These are phyloP conservation scores for Mythimna lalbum DNA, from an alignment of 2,888 invertebrate genomes.

Conservation along the genomic window DNA sequence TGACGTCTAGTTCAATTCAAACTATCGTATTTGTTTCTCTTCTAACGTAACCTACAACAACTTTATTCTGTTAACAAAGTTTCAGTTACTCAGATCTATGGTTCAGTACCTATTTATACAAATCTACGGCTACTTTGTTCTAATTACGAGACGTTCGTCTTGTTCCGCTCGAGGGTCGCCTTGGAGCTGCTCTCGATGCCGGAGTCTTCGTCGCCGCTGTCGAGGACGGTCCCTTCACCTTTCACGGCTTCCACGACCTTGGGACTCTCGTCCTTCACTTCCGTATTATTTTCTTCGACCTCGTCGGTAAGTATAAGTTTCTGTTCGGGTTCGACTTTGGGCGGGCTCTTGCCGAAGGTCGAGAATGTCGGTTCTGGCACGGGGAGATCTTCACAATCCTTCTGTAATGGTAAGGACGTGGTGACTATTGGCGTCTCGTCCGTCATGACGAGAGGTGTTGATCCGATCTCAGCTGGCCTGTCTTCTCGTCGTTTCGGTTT, in stretches of 20 bases:
- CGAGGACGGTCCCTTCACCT: conserved; percentile 91
- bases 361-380: conserved; percentile 90
- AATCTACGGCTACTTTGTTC: conserved; percentile 60
- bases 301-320: conserved; percentile 79
- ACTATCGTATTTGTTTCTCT: conserved; percentile 37
- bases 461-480: conserved; percentile 58
- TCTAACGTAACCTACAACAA: conserved; percentile 49
- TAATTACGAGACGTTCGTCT: conserved; percentile 79
- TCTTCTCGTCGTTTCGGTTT: conserved; percentile 78
- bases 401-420: conserved; percentile 70
- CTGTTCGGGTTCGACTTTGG: conserved; percentile 76
- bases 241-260: conserved; percentile 81
- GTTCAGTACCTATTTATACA: conserved; percentile 60
- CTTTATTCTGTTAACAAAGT: conserved; percentile 63
- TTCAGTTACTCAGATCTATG: conserved; percentile 56
- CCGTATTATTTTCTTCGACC: conserved; percentile 61
- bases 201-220: conserved; percentile 92
- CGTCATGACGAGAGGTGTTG: conserved; percentile 83
- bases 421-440: conserved; percentile 86
- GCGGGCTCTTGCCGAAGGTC: conserved; percentile 90
- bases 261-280: conserved; percentile 73
- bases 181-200: conserved; percentile 92
- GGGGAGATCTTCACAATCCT: conserved; percentile 75
- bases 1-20: conserved; percentile 32
- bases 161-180: conserved; percentile 89